Evolutionary conservation across 37 sponge, comb jelly and placozoan genomes (phyloP).

Genomic region (Bolinopsis microptera): DNA sequence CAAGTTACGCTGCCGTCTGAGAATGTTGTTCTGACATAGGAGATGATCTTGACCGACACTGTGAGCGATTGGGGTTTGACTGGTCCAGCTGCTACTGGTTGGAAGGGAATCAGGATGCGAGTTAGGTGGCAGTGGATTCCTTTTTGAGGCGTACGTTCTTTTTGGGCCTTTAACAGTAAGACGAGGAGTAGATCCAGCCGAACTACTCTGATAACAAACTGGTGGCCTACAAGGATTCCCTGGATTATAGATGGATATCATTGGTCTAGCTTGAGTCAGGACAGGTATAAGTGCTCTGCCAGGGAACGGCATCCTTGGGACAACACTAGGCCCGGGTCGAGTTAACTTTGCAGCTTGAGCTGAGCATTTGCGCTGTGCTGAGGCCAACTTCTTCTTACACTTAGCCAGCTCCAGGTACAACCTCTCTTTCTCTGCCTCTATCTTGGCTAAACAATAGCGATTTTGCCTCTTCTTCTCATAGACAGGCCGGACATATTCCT

Average conservation of each 20-base stretch:
- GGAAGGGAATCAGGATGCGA: not conserved
- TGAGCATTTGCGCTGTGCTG: not conserved
- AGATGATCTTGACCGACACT: not conserved
- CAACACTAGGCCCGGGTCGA: not conserved
- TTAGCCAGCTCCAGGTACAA: not conserved
- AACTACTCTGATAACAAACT: not conserved
- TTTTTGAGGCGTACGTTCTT: conserved; percentile 40
- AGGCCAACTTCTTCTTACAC: conserved; percentile 31
- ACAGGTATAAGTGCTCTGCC: conserved; percentile 15
- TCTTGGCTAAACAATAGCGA: not conserved
- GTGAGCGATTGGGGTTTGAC: not conserved
- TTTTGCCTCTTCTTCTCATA: not conserved
- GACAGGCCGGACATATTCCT: conserved; percentile 37
- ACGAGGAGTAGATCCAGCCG: not conserved
- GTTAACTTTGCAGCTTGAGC: not conserved
- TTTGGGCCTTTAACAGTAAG: conserved; percentile 51
- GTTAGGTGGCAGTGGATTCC: not conserved
- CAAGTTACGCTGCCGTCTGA: not conserved
- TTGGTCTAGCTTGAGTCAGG: not conserved
- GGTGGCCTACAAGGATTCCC: not conserved
- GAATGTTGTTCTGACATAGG: not conserved
- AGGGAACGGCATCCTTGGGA: not conserved
- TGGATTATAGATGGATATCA: not conserved
- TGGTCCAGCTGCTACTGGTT: not conserved
- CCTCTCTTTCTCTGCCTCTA: conserved; percentile 44